phyloP scores from a whole-genome alignment of 2,888 invertebrate genomes.

The Xylota segnis region DNA sequence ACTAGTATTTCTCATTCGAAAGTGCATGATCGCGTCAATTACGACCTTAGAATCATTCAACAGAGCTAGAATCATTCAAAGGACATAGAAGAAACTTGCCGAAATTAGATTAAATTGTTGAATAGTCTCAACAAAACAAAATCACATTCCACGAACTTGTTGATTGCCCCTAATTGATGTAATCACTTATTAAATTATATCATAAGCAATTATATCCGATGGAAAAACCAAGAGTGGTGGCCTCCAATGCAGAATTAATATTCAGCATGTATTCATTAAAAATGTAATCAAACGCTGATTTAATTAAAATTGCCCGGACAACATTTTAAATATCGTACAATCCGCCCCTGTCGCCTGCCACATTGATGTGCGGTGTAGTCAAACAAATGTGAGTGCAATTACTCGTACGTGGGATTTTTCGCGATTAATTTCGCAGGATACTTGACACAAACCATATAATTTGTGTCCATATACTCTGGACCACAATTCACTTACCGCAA shows the following conservation, averaged over 20 bases:
- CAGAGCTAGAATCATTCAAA: too few species aligned
- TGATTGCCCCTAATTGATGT: not conserved
- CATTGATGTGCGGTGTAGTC: not conserved
- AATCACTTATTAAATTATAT: not conserved
- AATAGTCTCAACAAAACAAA: too few species aligned
- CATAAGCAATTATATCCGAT: not conserved
- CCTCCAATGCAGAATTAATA: not conserved
- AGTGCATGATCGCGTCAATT: too few species aligned
- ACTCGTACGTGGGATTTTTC: not conserved
- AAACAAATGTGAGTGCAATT: constrained; percentile 2
- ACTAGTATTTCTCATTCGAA: too few species aligned
- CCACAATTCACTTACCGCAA: constrained; percentile 86
- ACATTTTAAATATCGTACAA: not conserved
- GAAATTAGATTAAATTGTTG: too few species aligned
- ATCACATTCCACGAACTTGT: not conserved
- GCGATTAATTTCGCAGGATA: not conserved
- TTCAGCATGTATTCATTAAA: constrained; percentile 16
- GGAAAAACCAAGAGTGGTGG: not conserved
- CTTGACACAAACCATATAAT: not conserved
- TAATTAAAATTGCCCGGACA: constrained; percentile 23
- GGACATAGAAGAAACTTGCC: too few species aligned
- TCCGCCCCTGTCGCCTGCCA: not conserved
- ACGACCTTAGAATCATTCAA: too few species aligned
- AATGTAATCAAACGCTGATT: constrained; percentile 29
- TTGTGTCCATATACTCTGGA: constrained; percentile 4